A percentile compares a stretch with the other conserved stretches of the same genome.
Conservation (phyloP, 53 echinoderm and acorn worm species). For the Patiria pectinifera region DNA sequence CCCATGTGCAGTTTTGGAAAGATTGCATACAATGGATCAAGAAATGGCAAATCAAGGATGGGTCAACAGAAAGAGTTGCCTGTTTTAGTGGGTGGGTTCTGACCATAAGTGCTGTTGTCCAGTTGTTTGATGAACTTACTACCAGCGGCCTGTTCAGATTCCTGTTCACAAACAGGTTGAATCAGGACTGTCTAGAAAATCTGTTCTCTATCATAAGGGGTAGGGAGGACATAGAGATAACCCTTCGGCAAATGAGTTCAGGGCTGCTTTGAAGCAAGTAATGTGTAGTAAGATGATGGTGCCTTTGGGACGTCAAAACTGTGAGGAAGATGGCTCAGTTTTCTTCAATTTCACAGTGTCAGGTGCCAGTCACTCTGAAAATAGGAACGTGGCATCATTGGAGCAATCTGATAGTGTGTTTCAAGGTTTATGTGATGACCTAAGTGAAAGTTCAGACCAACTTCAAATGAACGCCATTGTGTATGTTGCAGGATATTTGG, state of each 20-base stretch:
- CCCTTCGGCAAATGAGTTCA: constrained; percentile 44
- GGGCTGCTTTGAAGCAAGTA: constrained; percentile 55
- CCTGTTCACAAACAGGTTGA: constrained; percentile 33
- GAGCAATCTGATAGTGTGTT: neutral
- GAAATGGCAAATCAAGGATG: constrained; percentile 35
- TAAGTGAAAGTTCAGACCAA: constrained; percentile 13
- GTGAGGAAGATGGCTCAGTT: constrained; percentile 23
- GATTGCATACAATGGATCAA: constrained; percentile 41
- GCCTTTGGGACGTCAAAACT: constrained; percentile 17
- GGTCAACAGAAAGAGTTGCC: constrained; percentile 19
- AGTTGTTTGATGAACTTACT: constrained; percentile 31
- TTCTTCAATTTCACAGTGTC: neutral
- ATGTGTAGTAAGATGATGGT: constrained; percentile 58
- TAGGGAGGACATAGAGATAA: constrained; percentile 34
- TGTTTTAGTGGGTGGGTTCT: constrained; percentile 52
- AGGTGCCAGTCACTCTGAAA: neutral
- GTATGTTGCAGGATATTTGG: constrained; percentile 41
- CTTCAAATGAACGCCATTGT: constrained; percentile 48
- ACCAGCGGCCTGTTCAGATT: neutral
- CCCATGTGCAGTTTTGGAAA: constrained; percentile 54
- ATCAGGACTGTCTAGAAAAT: constrained; percentile 47
- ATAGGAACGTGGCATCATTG: neutral
- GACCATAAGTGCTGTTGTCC: constrained; percentile 19
- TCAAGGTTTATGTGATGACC: neutral
- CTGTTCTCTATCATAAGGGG: constrained; percentile 40